phyloP scores from a whole-genome alignment of 2,888 invertebrate species.

The Embidobia sp. region DNA sequence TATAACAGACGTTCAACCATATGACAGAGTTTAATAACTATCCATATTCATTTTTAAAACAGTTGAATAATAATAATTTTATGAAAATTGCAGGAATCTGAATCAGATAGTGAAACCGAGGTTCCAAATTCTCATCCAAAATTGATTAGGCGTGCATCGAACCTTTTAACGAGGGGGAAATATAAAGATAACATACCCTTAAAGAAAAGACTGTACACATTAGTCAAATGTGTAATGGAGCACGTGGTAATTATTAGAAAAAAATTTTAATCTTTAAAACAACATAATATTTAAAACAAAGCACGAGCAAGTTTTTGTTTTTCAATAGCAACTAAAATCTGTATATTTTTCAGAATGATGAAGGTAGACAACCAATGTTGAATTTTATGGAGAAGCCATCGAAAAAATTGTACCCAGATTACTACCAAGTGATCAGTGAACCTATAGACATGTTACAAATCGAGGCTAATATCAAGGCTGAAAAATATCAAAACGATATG shows the following conservation, averaged over 20 bases:
- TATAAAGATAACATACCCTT: slow-evolving; percentile 85
- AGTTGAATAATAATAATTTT: not conserved
- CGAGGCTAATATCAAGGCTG: slow-evolving; percentile 92
- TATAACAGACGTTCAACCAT: too few species aligned
- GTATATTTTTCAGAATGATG: too few species aligned
- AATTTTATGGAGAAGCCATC: slow-evolving; percentile 98
- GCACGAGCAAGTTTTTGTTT: too few species aligned
- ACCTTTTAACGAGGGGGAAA: slow-evolving; percentile 81
- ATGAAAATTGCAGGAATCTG: slow-evolving; percentile 76
- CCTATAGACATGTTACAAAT: slow-evolving; percentile 98
- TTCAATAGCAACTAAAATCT: too few species aligned
- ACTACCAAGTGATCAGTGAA: slow-evolving; percentile 95
- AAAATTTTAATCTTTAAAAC: too few species aligned
- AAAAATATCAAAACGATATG: slow-evolving; percentile 84
- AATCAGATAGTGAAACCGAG: slow-evolving; percentile 79
- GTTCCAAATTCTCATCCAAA: slow-evolving; percentile 77
- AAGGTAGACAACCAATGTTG: slow-evolving; percentile 92
- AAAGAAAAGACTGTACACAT: slow-evolving; percentile 89
- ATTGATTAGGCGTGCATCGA: slow-evolving; percentile 78
- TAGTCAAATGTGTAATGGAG: slow-evolving; percentile 90
- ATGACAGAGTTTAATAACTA: too few species aligned
- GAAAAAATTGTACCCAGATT: slow-evolving; percentile 96
- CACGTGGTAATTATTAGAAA: slow-evolving; percentile 86
- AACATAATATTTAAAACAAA: too few species aligned
- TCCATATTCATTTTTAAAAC: too few species aligned